phyloP scores from a whole-genome alignment of 2,797 vertebrate genomes.

The Neostethus bicornis region DNA sequence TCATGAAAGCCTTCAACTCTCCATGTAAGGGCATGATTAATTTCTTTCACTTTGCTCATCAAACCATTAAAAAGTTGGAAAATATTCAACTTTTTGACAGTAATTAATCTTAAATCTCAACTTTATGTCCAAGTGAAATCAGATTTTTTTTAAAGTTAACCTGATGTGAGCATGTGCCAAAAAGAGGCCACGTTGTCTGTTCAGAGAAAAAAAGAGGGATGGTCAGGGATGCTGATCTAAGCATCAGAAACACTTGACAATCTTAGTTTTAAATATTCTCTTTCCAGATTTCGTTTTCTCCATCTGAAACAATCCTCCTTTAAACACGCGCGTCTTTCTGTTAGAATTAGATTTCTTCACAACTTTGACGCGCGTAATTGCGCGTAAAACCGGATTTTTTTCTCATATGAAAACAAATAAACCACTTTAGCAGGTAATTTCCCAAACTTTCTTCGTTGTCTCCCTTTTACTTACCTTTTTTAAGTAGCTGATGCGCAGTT shows the following conservation, averaged over 20 bases:
- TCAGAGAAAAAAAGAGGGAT: constrained; percentile 29
- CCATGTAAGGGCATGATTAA: constrained; percentile 66
- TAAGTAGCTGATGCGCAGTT: constrained; percentile 23
- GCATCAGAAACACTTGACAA: constrained; percentile 37
- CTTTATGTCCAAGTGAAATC: constrained; percentile 3
- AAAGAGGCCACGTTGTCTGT: not conserved
- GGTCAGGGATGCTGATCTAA: constrained; percentile 61
- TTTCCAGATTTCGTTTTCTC: not conserved
- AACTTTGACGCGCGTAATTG: constrained; percentile 37
- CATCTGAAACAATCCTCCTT: not conserved
- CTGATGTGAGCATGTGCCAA: constrained; percentile 4
- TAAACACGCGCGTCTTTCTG: not conserved
- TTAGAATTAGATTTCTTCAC: not conserved
- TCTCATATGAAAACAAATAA: not conserved
- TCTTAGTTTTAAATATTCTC: constrained; percentile 32
- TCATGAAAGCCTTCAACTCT: constrained; percentile 54
- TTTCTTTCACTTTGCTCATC: constrained; percentile 17
- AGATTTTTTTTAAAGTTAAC: constrained; percentile 19
- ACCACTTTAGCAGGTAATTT: constrained; percentile 1
- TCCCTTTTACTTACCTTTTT: constrained; percentile 59
- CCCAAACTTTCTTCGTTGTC: constrained; percentile 28
- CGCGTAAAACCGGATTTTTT: not conserved
- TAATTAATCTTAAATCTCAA: not conserved
- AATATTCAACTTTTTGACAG: not conserved
- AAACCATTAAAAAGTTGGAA: constrained; percentile 16